phyloP scores from a whole-genome alignment of 30 jellyfish, hydroid and myxozoan species.

The Aurelia coerulea region DNA sequence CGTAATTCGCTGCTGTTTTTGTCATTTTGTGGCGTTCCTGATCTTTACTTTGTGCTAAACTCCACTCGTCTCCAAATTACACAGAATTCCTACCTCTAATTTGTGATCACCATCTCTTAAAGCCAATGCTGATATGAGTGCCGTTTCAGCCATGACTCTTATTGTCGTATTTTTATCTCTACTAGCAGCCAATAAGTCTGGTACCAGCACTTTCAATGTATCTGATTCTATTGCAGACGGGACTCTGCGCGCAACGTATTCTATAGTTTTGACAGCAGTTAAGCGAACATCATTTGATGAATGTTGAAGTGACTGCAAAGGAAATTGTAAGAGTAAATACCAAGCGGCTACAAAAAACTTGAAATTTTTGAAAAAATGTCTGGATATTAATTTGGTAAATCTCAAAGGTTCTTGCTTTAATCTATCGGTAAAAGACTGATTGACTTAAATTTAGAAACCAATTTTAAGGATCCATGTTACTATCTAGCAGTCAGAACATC shows the following conservation, averaged over 20 bases:
- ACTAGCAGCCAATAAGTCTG: slow-evolving; percentile 60
- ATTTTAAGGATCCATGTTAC: too few relatives aligned
- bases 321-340: neutral
- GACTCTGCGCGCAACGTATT: slow-evolving; percentile 52
- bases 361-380: too few relatives aligned
- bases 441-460: too few relatives aligned
- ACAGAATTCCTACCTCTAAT: slow-evolving; percentile 19
- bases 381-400: too few relatives aligned
- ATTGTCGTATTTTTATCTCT: slow-evolving; percentile 87
- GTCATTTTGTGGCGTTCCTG: too few relatives aligned
- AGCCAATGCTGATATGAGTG: slow-evolving; percentile 58
- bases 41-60: too few relatives aligned
- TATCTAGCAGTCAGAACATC: too few relatives aligned
- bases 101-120: slow-evolving; percentile 57
- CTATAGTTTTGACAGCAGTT: slow-evolving; percentile 73
- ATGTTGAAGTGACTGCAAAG: slow-evolving; percentile 73
- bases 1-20: too few relatives aligned
- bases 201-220: slow-evolving; percentile 29
- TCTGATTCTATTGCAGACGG: slow-evolving; percentile 49
- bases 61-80: too few relatives aligned
- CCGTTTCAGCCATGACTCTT: slow-evolving; percentile 68
- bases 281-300: slow-evolving; percentile 78
- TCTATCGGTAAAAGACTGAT: too few relatives aligned
- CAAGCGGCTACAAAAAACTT: too few relatives aligned
- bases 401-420: too few relatives aligned